These are phyloP conservation scores for Odontamblyopus lacepedii DNA, from an alignment of 2,797 vertebrate species.

Conservation along the genomic window DNA sequence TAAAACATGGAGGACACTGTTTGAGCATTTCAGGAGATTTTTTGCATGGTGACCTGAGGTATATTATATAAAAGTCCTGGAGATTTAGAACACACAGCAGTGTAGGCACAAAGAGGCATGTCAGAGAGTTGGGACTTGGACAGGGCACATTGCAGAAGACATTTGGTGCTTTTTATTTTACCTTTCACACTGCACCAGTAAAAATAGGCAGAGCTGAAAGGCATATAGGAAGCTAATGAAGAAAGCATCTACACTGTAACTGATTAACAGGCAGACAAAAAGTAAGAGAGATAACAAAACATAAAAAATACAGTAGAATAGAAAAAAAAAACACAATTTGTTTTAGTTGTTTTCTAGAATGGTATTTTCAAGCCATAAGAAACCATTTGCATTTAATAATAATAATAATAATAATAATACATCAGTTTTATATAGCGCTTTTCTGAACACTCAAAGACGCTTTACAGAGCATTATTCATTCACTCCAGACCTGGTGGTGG, in stretches of 20 bases:
- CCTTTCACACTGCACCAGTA: constrained; percentile 18
- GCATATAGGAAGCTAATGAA: background rate
- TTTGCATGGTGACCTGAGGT: constrained; percentile 33
- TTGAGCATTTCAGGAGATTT: constrained; percentile 45
- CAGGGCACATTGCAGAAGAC: constrained; percentile 26
- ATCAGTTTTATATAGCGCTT: too few species aligned
- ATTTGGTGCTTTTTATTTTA: constrained; percentile 49
- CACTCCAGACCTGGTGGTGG: too few species aligned
- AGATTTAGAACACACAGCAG: constrained; percentile 39
- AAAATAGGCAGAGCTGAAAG: background rate
- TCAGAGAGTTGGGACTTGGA: constrained; percentile 25
- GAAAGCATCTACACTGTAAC: background rate
- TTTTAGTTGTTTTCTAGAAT: background rate
- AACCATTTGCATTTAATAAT: background rate
- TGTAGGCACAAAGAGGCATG: constrained; percentile 23
- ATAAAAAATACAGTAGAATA: background rate
- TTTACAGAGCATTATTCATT: too few species aligned
- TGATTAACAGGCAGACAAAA: background rate
- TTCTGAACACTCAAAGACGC: too few species aligned
- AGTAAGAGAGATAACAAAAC: background rate
- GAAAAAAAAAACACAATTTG: background rate
- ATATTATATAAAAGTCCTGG: constrained; percentile 37
- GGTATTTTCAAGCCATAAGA: background rate
- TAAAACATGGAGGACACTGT: constrained; percentile 53
- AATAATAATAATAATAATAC: too few species aligned